A percentile compares a stretch with the other conserved stretches of the same genome.
These are phyloP conservation scores for Bicyclus anynana DNA, from an alignment of 1,140 invertebrate genomes.

Conservation along the genomic window DNA sequence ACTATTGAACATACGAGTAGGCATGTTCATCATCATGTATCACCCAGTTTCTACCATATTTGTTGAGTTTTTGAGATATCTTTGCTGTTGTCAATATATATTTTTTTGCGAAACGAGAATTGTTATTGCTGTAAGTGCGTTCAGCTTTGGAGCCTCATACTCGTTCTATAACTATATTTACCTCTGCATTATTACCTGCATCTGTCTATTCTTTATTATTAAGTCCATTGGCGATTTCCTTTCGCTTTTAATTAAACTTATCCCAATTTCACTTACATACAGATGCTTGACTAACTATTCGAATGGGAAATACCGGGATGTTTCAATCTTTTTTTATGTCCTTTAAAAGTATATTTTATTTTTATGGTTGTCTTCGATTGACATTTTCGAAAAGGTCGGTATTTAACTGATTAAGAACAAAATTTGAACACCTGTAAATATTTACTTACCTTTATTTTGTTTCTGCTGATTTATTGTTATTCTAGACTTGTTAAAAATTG, in stretches of 20 bases:
- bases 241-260: not conserved
- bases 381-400: not conserved
- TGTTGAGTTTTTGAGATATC: no score
- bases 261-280: not conserved
- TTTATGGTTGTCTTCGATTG: not conserved
- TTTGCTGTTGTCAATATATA: not conserved
- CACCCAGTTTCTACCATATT: no score
- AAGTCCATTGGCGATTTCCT: not conserved
- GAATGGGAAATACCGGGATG: not conserved
- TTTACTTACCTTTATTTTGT: no score
- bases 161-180: not conserved
- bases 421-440: no score
- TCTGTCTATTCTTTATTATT: not conserved
- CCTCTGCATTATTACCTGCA: not conserved
- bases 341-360: not conserved
- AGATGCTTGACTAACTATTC: not conserved
- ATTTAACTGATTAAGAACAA: not conserved
- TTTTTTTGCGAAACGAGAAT: not conserved
- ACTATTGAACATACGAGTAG: no score
- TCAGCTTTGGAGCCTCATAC: not conserved
- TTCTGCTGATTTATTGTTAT: no score
- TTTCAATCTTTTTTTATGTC: not conserved
- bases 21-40: no score
- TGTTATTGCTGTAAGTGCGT: not conserved
- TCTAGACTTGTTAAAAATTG: no score